Conservation (phyloP, 2,888 invertebrate genomes). For the Tromatobia lineatoria region DNA sequence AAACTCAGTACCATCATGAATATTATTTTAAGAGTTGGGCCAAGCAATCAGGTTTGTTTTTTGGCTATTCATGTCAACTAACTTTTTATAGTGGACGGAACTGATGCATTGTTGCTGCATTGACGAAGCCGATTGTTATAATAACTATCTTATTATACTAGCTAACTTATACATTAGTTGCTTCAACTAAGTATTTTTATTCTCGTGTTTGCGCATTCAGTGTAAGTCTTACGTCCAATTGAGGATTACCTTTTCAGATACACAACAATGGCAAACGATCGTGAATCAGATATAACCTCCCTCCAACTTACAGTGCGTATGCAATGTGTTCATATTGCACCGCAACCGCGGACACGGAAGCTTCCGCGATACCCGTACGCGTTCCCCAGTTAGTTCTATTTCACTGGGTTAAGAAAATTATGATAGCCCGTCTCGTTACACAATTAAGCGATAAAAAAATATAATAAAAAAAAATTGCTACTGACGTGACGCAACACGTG, state of each 20-base stretch:
- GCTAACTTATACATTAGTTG: too few relatives aligned
- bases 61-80: too few relatives aligned
- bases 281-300: constrained; percentile 69
- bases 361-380: constrained; percentile 65
- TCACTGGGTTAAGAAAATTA: constrained; percentile 68
- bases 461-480: constrained; percentile 34
- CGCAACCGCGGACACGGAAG: constrained; percentile 36
- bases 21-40: too few relatives aligned
- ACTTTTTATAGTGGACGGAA: too few relatives aligned
- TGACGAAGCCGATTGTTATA: too few relatives aligned
- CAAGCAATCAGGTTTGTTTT: too few relatives aligned
- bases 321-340: constrained; percentile 49
- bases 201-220: too few relatives aligned
- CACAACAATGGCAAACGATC: constrained; percentile 71
- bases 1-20: too few relatives aligned
- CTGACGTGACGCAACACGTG: too few relatives aligned
- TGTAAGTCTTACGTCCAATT: constrained; percentile 60
- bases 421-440: constrained; percentile 58
- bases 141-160: too few relatives aligned
- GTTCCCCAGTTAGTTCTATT: constrained; percentile 67
- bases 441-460: constrained; percentile 50
- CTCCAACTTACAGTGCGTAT: constrained; percentile 43
- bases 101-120: too few relatives aligned
- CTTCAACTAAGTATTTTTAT: too few relatives aligned
- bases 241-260: constrained; percentile 59